Evolutionary conservation across 2,113 vertebrate species (phyloP).

Genomic region (Vimba vimba): DNA sequence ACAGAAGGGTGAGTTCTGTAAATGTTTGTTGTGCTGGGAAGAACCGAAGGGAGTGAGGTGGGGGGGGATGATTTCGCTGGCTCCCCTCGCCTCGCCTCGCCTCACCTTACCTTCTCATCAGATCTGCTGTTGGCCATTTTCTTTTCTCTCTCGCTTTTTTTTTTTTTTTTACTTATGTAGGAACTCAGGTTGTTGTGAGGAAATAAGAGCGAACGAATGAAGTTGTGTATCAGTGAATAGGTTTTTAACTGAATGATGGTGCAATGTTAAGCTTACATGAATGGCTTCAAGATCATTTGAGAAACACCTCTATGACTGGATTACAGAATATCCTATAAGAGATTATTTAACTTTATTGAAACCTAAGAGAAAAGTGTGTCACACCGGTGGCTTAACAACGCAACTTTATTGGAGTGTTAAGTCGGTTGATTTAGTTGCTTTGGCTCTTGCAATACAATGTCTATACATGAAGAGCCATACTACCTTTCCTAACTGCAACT

Average conservation of each 20-base stretch:
- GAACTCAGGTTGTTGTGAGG: conserved; percentile 70
- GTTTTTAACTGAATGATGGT: conserved; percentile 48
- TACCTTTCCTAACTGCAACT: conserved; percentile 17
- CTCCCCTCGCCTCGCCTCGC: conserved; percentile 44
- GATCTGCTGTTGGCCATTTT: conserved; percentile 52
- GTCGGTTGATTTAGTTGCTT: conserved; percentile 23
- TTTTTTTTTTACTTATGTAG: conserved; percentile 58
- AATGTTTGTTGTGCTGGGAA: conserved; percentile 50
- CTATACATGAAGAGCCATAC: conserved; percentile 25
- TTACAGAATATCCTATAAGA: conserved; percentile 37
- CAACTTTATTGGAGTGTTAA: conserved; percentile 33
- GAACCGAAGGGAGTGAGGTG: conserved; percentile 38
- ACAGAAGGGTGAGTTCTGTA: conserved; percentile 59
- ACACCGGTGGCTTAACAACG: conserved; percentile 29
- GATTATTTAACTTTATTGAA: conserved; percentile 42
- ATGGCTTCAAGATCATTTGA: conserved; percentile 37
- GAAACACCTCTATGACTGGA: conserved; percentile 39
- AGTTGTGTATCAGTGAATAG: conserved; percentile 56
- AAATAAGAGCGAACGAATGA: conserved; percentile 61
- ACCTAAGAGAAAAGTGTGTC: conserved; percentile 25
- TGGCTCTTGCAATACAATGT: conserved; percentile 50
- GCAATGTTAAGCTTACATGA: conserved; percentile 32
- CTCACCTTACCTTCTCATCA: conserved; percentile 29
- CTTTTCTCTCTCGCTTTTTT: neutral
- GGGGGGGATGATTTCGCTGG: conserved; percentile 43